These are phyloP conservation scores for Pachyuromys duprasi DNA, from an alignment of 2,797 vertebrate genomes.

Conservation along the genomic window DNA sequence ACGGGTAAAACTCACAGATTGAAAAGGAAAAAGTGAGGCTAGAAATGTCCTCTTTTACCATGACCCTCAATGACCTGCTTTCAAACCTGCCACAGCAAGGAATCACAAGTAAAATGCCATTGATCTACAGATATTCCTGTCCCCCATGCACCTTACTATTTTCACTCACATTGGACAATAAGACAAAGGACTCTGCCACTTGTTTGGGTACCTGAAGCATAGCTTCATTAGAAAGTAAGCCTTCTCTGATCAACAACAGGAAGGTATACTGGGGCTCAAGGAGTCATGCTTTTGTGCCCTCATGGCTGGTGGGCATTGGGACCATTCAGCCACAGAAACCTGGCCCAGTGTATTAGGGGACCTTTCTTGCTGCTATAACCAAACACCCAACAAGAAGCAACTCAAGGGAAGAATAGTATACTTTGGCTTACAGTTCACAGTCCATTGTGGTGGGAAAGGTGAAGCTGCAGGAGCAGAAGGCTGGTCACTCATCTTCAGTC, in stretches of 20 bases:
- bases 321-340: neutral
- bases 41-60: neutral
- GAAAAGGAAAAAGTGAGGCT: neutral
- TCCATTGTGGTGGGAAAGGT: neutral
- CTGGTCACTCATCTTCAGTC: neutral
- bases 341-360: neutral
- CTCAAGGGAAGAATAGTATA: neutral
- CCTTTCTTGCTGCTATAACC: neutral
- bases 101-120: neutral
- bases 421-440: neutral
- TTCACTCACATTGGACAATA: neutral
- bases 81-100: neutral
- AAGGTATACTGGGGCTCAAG: neutral
- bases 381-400: neutral
- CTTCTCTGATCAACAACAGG: neutral
- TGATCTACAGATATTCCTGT: neutral
- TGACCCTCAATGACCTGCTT: neutral
- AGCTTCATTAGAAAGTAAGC: neutral
- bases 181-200: neutral
- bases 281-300: neutral
- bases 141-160: neutral
- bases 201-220: neutral
- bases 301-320: neutral
- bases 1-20: neutral
- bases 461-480: neutral